phyloP scores from a whole-genome alignment of 2,113 vertebrate genomes.

The Psittacus erithacus region DNA sequence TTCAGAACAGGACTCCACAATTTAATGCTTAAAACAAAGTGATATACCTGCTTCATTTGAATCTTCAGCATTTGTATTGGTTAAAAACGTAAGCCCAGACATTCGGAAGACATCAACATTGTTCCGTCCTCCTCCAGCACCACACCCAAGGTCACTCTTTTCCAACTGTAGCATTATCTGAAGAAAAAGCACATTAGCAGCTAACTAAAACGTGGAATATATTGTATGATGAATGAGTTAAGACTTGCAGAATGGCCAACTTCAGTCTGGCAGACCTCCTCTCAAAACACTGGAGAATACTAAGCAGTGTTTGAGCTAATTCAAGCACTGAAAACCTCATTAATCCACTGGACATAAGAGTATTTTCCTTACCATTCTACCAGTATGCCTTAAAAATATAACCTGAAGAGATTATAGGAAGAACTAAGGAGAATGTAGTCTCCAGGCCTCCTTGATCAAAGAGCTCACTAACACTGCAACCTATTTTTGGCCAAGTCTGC shows the following conservation, averaged over 20 bases:
- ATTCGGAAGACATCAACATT: conserved; percentile 83
- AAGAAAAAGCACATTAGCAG: not conserved
- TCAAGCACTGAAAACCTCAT: not conserved
- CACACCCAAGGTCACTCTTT: conserved; percentile 89
- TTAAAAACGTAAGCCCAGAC: conserved; percentile 89
- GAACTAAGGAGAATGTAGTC: not conserved
- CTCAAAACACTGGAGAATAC: not conserved
- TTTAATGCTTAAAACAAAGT: not conserved
- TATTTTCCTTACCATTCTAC: not conserved
- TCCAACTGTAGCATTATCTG: conserved; percentile 85
- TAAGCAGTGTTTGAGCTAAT: not conserved
- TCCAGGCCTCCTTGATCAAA: not conserved
- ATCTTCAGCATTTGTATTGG: conserved; percentile 83
- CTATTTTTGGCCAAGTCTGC: not conserved
- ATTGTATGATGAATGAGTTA: not conserved
- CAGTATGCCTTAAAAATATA: not conserved
- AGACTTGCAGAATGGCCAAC: not conserved
- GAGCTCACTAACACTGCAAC: not conserved
- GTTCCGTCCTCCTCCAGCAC: conserved; percentile 87
- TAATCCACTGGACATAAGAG: not conserved
- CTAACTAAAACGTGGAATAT: not conserved
- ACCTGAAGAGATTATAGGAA: not conserved
- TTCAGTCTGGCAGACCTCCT: not conserved
- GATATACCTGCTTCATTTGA: conserved; percentile 58
- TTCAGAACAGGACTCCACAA: not conserved